Evolutionary conservation across 2,888 invertebrate species (phyloP).

Genomic region (Drosophila prostipennis): DNA sequence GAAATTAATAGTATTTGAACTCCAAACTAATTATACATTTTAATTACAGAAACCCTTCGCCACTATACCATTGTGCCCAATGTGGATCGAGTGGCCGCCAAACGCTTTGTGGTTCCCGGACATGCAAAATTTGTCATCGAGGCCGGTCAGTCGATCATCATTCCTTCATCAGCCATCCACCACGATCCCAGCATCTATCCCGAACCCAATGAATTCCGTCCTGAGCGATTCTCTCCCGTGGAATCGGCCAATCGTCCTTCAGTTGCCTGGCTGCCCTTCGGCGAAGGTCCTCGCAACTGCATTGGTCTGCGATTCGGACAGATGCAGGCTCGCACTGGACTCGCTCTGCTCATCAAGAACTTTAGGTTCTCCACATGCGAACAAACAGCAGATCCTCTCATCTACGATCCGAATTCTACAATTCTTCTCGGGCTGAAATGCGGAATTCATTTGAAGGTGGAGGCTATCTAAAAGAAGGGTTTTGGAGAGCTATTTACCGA

Average conservation of each 20-base stretch:
- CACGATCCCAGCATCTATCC: slow-evolving; percentile 85
- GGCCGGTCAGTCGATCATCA: slow-evolving; percentile 67
- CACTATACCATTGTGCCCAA: slow-evolving; percentile 85
- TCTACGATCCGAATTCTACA: slow-evolving; percentile 11
- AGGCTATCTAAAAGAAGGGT: slow-evolving; percentile 1
- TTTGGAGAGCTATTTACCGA: no score
- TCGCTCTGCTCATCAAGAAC: slow-evolving; percentile 64
- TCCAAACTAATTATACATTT: no score
- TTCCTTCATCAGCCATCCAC: slow-evolving; percentile 85
- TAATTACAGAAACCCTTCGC: slow-evolving; percentile 85
- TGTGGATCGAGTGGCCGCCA: slow-evolving; percentile 85
- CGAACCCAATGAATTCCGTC: slow-evolving; percentile 86
- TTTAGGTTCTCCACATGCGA: slow-evolving; percentile 63
- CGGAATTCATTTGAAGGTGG: slow-evolving; percentile 32
- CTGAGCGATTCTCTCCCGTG: slow-evolving; percentile 86
- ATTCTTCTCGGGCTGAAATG: slow-evolving; percentile 18
- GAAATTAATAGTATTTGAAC: no score
- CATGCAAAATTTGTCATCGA: slow-evolving; percentile 84
- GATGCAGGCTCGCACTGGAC: slow-evolving; percentile 72
- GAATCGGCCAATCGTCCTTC: slow-evolving; percentile 85
- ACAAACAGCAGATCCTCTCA: slow-evolving; percentile 19
- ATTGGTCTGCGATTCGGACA: slow-evolving; percentile 79
- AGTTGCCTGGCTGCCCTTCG: slow-evolving; percentile 76
- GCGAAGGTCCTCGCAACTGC: slow-evolving; percentile 80
- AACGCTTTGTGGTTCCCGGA: slow-evolving; percentile 84